Base-by-base conservation (phyloP, 1,140 invertebrate genomes). In the Orussus abietinus region DNA sequence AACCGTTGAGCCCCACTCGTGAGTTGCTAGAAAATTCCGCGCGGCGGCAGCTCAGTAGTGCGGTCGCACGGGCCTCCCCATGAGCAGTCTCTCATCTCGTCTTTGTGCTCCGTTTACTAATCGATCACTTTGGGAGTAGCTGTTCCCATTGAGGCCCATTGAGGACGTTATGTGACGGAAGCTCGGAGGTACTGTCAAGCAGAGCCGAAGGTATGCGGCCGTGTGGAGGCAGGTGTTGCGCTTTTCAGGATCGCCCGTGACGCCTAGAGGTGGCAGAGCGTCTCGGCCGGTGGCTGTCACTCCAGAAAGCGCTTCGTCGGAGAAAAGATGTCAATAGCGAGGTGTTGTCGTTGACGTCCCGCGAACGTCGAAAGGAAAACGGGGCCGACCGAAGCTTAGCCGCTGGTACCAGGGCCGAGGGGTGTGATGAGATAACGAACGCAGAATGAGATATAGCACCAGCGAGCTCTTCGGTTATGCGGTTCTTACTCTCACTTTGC, bases 381-480 rank as follows among this genome's bases (percentile, higher is more conserved):
- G 48, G 32, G 19, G 41, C 37, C 33, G 20, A 21, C 28, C 33
- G 38, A 38, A 26, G 51, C 38, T n/a, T 25, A 7, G 22, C 22
- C n/a, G n/a, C 22, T 25, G 22, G 22, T n/a, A n/a, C 6, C 6
- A 25, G 22, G n/a, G 22, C n/a, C 6, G 42, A 35, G 19, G 55
- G 47, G 29, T 64, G 68, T 65, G 57, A 72, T 59, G 69, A 73
- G 69, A 69, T 73, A 73, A 71, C 70, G 54, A 64, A 64, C 54
- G 51, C 66, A 71, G 70, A 71, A 72, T 72, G 69, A 69, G 60
- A 62, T 62, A 66, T 63, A 68, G 62, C 55, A 59, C 62, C 53
- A 57, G 62, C 65, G 60, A 66, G 57, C 58, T 72, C 52, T 57
- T 73, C 53, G 59, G 69, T 61, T 72, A 69, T 64, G 65, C 67